These are phyloP conservation scores for Carassius carassius DNA, from an alignment of 2,113 vertebrate species.

Conservation along the genomic window DNA sequence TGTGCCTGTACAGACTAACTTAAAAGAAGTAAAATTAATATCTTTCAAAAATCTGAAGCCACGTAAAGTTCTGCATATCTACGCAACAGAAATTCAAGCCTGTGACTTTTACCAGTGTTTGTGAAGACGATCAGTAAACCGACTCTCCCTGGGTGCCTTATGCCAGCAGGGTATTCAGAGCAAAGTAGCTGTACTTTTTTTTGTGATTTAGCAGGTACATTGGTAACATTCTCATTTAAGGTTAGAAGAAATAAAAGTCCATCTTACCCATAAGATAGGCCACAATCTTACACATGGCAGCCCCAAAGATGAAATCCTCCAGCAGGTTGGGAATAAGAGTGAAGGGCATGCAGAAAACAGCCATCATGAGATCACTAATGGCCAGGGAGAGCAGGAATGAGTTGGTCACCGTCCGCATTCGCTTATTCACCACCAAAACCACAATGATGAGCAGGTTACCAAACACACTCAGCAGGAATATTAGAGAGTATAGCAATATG, in stretches of 20 bases:
- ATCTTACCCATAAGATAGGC: conserved; percentile 93
- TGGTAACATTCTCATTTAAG: not conserved
- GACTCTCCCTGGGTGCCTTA: not conserved
- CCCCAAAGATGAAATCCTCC: conserved; percentile 92
- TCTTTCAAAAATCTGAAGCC: not conserved
- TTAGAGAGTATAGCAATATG: conserved; percentile 85
- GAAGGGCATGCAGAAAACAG: conserved; percentile 94
- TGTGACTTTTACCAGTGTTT: not conserved
- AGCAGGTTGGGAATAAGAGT: conserved; percentile 91
- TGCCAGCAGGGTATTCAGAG: not conserved
- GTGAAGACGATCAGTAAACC: not conserved
- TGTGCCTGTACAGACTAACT: not conserved
- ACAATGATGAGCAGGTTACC: conserved; percentile 91
- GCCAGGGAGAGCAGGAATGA: conserved; percentile 94
- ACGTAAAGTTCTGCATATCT: not conserved
- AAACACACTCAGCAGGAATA: conserved; percentile 88
- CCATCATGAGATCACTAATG: conserved; percentile 92
- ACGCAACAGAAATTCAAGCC: not conserved
- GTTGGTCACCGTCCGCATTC: conserved; percentile 93
- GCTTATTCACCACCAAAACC: conserved; percentile 87
- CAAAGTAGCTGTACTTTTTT: not conserved
- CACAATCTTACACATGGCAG: conserved; percentile 88
- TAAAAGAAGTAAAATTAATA: not conserved
- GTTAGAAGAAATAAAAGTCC: not conserved
- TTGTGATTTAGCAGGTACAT: not conserved